Evolutionary conservation across 2,797 vertebrate genomes (phyloP).

Genomic region (Eremophila alpestris): DNA sequence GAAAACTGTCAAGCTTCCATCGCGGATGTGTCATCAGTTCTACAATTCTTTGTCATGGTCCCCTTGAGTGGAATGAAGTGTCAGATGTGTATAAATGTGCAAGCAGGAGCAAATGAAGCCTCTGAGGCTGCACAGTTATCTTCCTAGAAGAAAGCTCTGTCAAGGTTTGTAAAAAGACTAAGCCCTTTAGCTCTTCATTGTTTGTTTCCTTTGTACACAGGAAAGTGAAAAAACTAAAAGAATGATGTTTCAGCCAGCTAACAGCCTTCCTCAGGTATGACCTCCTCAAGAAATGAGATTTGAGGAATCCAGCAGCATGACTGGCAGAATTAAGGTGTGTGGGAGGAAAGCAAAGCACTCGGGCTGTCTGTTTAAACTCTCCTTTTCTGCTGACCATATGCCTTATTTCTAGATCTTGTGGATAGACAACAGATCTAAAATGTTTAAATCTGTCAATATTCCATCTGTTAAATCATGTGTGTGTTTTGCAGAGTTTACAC

Average conservation of each 20-base stretch:
- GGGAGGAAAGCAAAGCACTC: not conserved
- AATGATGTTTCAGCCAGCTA: slow-evolving; percentile 70
- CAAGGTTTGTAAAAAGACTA: not conserved
- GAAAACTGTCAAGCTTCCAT: slow-evolving; percentile 12
- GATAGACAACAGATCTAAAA: not conserved
- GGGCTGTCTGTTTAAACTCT: slow-evolving; percentile 1
- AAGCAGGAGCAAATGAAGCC: not conserved
- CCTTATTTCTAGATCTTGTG: slow-evolving; percentile 42
- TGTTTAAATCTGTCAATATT: not conserved
- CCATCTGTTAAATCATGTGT: not conserved
- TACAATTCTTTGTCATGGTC: not conserved
- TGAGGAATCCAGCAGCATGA: slow-evolving; percentile 46
- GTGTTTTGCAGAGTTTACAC: not conserved
- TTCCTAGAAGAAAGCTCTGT: slow-evolving; percentile 7
- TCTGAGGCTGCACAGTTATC: not conserved
- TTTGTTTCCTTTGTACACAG: slow-evolving; percentile 63
- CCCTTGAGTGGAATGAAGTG: not conserved
- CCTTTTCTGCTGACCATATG: slow-evolving; percentile 52
- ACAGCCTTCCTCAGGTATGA: slow-evolving; percentile 77
- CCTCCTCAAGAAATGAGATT: not conserved
- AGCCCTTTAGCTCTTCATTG: not conserved
- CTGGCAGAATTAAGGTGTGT: slow-evolving; percentile 53
- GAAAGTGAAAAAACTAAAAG: slow-evolving; percentile 73
- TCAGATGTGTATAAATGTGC: not conserved
- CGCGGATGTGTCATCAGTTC: not conserved